Percentiles rank a stretch among this genome's conserved stretches.
phyloP scores from a whole-genome alignment of 2,888 invertebrate species.

The Drosophila percnosoma region DNA sequence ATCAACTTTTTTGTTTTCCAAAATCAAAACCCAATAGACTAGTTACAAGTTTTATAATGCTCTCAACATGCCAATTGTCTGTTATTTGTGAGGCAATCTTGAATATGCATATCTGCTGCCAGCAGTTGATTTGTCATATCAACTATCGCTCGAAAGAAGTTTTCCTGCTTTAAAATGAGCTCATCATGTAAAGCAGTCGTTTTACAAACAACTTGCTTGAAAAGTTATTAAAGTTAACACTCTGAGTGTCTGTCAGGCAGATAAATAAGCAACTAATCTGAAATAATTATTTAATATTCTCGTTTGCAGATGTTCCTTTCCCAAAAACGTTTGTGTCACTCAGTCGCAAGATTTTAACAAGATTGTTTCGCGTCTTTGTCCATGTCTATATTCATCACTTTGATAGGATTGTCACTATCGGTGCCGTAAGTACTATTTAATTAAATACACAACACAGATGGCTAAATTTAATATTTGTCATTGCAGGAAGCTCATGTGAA shows the following conservation, averaged over 20 bases:
- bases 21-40: not conserved
- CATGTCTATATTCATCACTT: conserved; percentile 98
- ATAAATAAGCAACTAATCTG: not conserved
- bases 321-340: conserved; percentile 92
- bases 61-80: not conserved
- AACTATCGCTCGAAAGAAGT: not conserved
- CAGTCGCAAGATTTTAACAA: conserved; percentile 94
- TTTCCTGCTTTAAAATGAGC: not conserved
- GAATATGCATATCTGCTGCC: not conserved
- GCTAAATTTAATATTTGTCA: not conserved
- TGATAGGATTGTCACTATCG: conserved; percentile 93
- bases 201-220: not conserved
- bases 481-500: conserved; percentile 94
- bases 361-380: conserved; percentile 95
- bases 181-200: not conserved
- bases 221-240: not conserved
- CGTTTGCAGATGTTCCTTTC: conserved; percentile 90
- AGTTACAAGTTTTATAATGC: not conserved
- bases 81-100: not conserved
- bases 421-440: conserved; percentile 89
- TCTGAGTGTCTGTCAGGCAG: not conserved
- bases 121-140: not conserved
- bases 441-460: not conserved
- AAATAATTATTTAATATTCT: not conserved
- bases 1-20: not conserved